A percentile compares a stretch with the other conserved stretches of the same genome.
phyloP scores from a whole-genome alignment of 2,888 invertebrate species.

The Agrotis ipsilon region DNA sequence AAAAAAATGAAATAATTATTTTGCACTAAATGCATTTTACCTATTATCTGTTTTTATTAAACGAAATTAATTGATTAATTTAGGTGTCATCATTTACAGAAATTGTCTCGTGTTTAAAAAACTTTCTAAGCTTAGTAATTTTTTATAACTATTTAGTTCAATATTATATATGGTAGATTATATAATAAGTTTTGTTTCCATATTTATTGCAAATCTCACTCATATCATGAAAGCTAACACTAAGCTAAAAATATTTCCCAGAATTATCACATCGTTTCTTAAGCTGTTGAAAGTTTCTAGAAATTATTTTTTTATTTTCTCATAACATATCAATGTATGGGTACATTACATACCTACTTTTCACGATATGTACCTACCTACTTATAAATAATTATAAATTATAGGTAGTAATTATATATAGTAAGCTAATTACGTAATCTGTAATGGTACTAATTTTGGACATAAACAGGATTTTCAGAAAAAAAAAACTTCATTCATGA shows the following conservation, averaged over 20 bases:
- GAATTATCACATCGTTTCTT: background rate
- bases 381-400: slow-evolving; percentile 24
- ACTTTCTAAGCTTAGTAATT: background rate
- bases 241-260: slow-evolving; percentile 20
- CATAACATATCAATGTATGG: slow-evolving; percentile 52
- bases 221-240: background rate
- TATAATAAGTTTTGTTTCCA: background rate
- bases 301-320: slow-evolving; percentile 1
- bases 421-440: slow-evolving; percentile 11
- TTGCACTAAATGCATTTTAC: background rate
- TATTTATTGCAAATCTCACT: background rate
- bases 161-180: background rate
- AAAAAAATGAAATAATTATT: background rate
- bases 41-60: no score
- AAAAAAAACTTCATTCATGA: background rate
- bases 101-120: background rate
- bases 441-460: background rate
- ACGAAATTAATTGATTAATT: background rate
- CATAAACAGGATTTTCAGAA: slow-evolving; percentile 22
- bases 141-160: background rate
- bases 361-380: slow-evolving; percentile 46
- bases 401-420: slow-evolving; percentile 11
- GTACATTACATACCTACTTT: slow-evolving; percentile 39
- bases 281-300: slow-evolving; percentile 9
- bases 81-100: background rate